Evolutionary conservation across 2,797 vertebrate species (phyloP), one percentile per base, ranked within the genome.

Genomic region (Ctenosaura bakeri): DNA sequence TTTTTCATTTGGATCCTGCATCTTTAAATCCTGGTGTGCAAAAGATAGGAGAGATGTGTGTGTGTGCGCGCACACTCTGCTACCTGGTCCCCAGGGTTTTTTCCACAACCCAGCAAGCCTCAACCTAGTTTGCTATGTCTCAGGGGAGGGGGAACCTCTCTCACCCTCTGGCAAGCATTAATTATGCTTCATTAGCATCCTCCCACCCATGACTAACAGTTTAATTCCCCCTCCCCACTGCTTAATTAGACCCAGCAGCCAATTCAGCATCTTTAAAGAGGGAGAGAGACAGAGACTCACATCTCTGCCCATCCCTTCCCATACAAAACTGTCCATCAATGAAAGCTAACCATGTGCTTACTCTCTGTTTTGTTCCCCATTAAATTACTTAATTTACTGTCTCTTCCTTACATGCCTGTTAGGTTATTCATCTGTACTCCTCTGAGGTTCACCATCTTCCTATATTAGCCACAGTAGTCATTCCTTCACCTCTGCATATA

Each of bases 221-320:
- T n/a, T 71, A 84, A 89, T 93, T 64, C 86, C 84, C 79, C 86
- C 84, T 76, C 81, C 80, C 85, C 74, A 56, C n/a, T 79, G 80
- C 59, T 74, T 83, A 79, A 76, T 83, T 35, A 92, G 76, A 84
- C 56, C 78, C 86, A 89, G 73, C 62, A 50, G 73, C 90, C 83
- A 88, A 88, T 78, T 87, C 80, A 56, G 79, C 80, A 29, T 88
- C 73, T 56, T 88, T 83, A 52, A 77, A 20, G 78, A 32, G 38
- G 18, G 38, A 50, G 62, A 76, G 92, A 95, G 94, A 46, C 52
- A 79, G 32, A 1, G 8, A 3, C 76, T 64, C 54, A 32, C 32
- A 29, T 78, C 20, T 9, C 42, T 29, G 56, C 52, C 56, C 73
- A 69, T 9, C n/a, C 42, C 42, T 10, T 26, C 54, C 35, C 1